These are phyloP conservation scores for Orussus abietinus DNA, from an alignment of 1,140 invertebrate species.

Conservation along the genomic window DNA sequence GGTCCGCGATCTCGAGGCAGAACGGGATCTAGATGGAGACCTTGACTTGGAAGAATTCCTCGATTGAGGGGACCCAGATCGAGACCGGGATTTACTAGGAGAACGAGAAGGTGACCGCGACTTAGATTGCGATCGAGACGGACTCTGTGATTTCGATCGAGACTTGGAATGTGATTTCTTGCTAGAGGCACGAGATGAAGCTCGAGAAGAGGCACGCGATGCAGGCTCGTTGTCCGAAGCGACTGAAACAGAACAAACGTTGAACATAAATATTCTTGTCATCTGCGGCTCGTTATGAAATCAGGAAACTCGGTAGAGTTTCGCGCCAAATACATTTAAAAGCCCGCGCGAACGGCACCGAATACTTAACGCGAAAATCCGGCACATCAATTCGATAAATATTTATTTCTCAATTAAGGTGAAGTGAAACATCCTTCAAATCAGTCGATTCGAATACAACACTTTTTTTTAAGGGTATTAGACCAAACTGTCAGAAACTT, in stretches of 20 bases:
- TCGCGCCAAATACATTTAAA: no score
- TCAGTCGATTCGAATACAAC: no score
- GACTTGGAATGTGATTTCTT: slow-evolving; percentile 35
- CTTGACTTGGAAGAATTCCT: slow-evolving; percentile 30
- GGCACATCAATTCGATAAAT: no score
- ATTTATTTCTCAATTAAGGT: no score
- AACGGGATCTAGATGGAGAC: slow-evolving; percentile 36
- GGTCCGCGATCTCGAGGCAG: slow-evolving; percentile 36
- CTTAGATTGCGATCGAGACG: slow-evolving; percentile 40
- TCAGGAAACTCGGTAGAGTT: no score
- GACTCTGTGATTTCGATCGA: slow-evolving; percentile 33
- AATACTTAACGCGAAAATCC: no score
- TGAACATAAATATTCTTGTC: no score
- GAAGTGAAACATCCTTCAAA: no score
- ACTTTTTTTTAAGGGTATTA: no score
- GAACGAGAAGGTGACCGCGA: slow-evolving; percentile 39
- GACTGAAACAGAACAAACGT: slow-evolving; percentile 14
- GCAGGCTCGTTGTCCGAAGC: slow-evolving; percentile 28
- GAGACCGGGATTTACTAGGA: slow-evolving; percentile 29
- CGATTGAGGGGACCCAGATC: slow-evolving; percentile 27
- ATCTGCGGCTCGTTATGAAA: no score
- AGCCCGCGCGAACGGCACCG: no score
- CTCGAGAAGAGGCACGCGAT: slow-evolving; percentile 30
- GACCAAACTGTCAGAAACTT: no score
- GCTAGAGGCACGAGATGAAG: slow-evolving; percentile 35